Evolutionary conservation across 2,113 vertebrate genomes (phyloP).

Genomic region (Muscicapa adusta): DNA sequence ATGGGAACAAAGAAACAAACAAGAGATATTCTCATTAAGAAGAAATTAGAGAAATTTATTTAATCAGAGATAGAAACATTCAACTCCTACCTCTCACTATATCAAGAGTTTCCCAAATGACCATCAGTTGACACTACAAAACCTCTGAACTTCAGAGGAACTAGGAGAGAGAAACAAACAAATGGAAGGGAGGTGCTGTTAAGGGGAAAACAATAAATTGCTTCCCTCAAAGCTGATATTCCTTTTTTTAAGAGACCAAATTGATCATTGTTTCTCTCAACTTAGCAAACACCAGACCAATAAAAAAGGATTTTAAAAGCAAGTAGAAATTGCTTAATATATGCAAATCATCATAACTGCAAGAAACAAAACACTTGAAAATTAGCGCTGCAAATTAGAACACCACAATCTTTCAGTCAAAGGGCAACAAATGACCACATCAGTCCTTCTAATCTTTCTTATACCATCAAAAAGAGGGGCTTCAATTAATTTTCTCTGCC

Average conservation of each 20-base stretch:
- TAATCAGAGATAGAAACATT: not conserved
- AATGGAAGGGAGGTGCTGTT: not conserved
- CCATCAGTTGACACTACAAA: not conserved
- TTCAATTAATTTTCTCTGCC: not conserved
- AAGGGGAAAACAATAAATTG: not conserved
- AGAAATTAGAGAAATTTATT: slow-evolving; percentile 9
- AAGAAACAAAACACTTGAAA: not conserved
- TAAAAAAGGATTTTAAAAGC: not conserved
- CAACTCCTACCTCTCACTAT: not conserved
- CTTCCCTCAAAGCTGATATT: not conserved
- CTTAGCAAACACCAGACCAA: not conserved
- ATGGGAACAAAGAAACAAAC: slow-evolving; percentile 1
- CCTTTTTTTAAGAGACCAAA: not conserved
- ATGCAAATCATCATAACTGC: not conserved
- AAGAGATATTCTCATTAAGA: slow-evolving; percentile 23
- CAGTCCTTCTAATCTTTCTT: not conserved
- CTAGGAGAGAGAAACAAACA: not conserved
- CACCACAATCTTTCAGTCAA: not conserved
- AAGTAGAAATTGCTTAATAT: not conserved
- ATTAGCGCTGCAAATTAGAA: not conserved
- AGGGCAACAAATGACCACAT: not conserved
- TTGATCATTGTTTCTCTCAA: not conserved
- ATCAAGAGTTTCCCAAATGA: not conserved
- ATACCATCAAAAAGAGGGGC: fast-evolving
- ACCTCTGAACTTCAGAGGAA: not conserved